These are phyloP conservation scores for Antechinus flavipes DNA, from an alignment of 2,113 vertebrate species.

Conservation along the genomic window DNA sequence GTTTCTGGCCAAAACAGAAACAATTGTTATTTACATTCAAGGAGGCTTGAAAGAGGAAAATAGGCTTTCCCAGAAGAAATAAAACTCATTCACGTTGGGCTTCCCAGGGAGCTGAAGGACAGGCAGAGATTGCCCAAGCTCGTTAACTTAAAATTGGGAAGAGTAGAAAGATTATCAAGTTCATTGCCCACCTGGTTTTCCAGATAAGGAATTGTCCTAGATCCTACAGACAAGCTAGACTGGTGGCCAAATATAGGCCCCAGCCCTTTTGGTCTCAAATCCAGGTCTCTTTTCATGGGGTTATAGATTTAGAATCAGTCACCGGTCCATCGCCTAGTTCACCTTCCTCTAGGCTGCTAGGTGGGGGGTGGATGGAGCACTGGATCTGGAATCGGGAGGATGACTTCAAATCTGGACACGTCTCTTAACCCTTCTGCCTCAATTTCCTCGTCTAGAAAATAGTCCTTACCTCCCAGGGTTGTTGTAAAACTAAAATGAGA, in stretches of 20 bases:
- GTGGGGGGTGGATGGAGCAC: background rate
- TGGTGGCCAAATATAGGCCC: background rate
- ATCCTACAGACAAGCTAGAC: background rate
- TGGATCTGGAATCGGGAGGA: background rate
- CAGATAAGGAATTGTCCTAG: background rate
- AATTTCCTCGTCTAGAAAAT: background rate
- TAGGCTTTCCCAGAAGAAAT: background rate
- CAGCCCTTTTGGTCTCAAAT: background rate
- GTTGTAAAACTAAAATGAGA: background rate
- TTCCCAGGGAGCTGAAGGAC: background rate
- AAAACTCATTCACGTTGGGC: background rate
- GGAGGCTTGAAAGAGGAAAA: background rate
- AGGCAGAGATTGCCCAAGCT: background rate
- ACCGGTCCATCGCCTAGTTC: background rate
- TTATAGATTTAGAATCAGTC: background rate
- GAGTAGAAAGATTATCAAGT: background rate
- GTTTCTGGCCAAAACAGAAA: too few relatives aligned
- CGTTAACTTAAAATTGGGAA: background rate
- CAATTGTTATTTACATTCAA: too few relatives aligned
- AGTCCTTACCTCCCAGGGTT: background rate
- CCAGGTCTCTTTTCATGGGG: background rate
- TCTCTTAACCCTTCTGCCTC: too few relatives aligned
- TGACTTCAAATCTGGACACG: too few relatives aligned
- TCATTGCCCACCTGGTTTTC: background rate
- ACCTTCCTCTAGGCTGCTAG: background rate